phyloP scores from a whole-genome alignment of 2,888 invertebrate species.

The Ischnura elegans region DNA sequence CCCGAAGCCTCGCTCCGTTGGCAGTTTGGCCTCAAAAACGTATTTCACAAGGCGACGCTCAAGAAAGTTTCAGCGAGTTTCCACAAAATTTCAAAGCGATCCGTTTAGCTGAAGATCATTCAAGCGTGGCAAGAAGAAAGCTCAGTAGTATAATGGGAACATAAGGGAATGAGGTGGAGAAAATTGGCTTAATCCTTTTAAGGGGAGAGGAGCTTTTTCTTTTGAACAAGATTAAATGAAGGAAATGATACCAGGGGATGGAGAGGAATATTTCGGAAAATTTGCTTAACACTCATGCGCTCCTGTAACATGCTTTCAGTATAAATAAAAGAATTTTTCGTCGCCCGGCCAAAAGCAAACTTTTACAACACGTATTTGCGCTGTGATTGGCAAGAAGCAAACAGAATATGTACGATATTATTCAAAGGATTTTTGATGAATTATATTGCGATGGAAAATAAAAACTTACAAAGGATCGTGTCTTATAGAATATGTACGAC shows the following conservation, averaged over 20 bases:
- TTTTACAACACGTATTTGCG: neutral
- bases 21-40: neutral
- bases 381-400: neutral
- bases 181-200: neutral
- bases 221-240: neutral
- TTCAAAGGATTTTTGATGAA: too few species aligned
- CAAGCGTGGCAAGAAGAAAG: neutral
- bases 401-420: neutral
- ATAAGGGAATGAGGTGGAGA: neutral
- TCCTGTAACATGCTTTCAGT: neutral
- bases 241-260: neutral
- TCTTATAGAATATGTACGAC: too few species aligned
- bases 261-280: neutral
- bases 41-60: neutral
- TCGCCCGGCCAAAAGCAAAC: neutral
- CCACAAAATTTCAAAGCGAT: slow-evolving; percentile 10
- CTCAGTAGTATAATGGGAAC: neutral
- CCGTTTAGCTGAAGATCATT: neutral
- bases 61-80: neutral
- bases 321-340: neutral
- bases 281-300: neutral
- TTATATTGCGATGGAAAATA: too few species aligned
- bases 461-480: too few species aligned
- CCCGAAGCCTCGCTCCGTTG: neutral
- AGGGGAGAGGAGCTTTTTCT: neutral